phyloP scores from a whole-genome alignment of 35 echinoderm and acorn worm species.

The Ptychodera flava region DNA sequence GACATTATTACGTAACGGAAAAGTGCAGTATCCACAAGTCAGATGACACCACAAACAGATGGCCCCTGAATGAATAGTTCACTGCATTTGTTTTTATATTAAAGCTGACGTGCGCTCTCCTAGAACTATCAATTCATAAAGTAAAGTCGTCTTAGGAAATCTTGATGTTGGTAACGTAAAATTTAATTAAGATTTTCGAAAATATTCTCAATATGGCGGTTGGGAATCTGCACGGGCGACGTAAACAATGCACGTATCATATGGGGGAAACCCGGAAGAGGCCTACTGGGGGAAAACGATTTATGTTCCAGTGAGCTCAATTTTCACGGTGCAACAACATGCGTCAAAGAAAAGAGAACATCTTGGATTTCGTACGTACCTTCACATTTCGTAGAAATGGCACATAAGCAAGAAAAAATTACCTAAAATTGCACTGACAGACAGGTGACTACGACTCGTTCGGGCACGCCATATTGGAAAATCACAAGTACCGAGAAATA shows the following conservation, averaged over 20 bases:
- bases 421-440: neutral
- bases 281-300: neutral
- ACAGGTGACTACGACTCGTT: neutral
- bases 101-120: no score
- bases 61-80: no score
- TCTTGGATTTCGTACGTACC: neutral
- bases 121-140: no score
- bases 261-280: neutral
- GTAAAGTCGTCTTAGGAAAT: neutral
- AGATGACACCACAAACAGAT: no score
- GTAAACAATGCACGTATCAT: slow-evolving; percentile 1
- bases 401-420: neutral
- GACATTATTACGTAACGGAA: no score
- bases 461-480: neutral
- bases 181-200: neutral
- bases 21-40: no score
- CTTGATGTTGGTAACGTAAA: neutral
- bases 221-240: neutral
- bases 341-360: neutral
- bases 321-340: neutral
- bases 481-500: neutral
- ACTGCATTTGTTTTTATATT: no score
- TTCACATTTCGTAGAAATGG: neutral
- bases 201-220: slow-evolving; percentile 1
- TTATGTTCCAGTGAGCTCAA: neutral